A percentile compares a stretch with the other conserved stretches of the same genome.
phyloP scores from a whole-genome alignment of 2,888 invertebrate genomes.

The Lymantria dispar region DNA sequence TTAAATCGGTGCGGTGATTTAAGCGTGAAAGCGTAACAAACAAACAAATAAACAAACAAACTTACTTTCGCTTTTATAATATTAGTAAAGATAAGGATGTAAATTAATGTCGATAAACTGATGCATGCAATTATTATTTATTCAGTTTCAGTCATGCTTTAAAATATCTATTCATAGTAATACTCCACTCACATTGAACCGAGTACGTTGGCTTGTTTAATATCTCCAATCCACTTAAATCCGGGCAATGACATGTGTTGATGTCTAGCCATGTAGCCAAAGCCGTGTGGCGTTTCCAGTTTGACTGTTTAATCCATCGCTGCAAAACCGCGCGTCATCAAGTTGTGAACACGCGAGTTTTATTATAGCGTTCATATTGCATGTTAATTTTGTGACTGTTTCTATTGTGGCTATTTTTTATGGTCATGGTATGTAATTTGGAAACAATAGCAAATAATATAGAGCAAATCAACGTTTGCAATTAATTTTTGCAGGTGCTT shows the following conservation, averaged over 20 bases:
- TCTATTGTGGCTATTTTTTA: constrained; percentile 7
- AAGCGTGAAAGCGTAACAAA: too few species aligned
- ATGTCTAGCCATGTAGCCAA: constrained; percentile 47
- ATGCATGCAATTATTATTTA: too few species aligned
- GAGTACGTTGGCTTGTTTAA: constrained; percentile 50
- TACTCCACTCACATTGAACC: constrained; percentile 33
- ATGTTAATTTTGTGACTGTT: constrained; percentile 10
- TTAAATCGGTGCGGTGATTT: too few species aligned
- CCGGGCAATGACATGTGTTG: constrained; percentile 58
- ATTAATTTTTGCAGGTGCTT: too few species aligned
- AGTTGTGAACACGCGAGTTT: constrained; percentile 27
- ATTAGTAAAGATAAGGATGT: too few species aligned
- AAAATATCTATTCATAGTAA: constrained; percentile 21
- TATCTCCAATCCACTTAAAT: constrained; percentile 62
- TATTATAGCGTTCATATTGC: constrained; percentile 28
- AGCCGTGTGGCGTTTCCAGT: constrained; percentile 56
- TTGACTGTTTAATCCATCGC: constrained; percentile 59
- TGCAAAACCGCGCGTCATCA: constrained; percentile 43
- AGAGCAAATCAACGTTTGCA: too few species aligned
- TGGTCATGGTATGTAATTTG: too few species aligned
- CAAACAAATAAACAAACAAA: too few species aligned
- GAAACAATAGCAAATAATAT: too few species aligned
- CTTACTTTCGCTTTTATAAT: too few species aligned
- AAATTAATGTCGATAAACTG: too few species aligned
- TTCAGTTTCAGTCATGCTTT: constrained; percentile 12